Conservation (phyloP, 2,797 vertebrate genomes). For the Chrosomus eos region DNA sequence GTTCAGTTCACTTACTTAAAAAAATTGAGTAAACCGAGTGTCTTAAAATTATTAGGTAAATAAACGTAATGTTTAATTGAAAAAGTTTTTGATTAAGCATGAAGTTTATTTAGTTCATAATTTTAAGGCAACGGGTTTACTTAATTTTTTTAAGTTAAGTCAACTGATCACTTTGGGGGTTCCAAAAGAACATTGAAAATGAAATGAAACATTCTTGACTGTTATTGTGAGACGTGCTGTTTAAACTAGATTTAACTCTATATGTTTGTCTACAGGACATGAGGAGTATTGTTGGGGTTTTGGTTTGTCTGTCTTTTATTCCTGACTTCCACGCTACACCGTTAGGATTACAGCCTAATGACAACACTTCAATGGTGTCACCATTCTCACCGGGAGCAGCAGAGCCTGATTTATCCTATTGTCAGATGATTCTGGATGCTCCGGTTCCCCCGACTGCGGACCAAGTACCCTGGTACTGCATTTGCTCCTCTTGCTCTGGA, state of each 20-base stretch:
- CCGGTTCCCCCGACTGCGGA: slow-evolving; percentile 58
- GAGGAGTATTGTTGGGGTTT: background rate
- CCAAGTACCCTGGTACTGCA: slow-evolving; percentile 64
- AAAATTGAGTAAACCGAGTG: too few relatives aligned
- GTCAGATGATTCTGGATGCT: slow-evolving; percentile 62
- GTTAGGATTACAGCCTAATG: background rate
- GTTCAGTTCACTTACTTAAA: too few relatives aligned
- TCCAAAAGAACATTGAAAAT: too few relatives aligned
- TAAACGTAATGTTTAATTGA: too few relatives aligned
- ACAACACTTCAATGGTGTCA: background rate
- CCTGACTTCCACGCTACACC: rapidly evolving
- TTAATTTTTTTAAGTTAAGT: too few relatives aligned
- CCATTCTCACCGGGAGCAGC: background rate
- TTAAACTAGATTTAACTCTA: background rate
- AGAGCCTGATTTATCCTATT: slow-evolving; percentile 49
- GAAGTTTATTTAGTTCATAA: too few relatives aligned
- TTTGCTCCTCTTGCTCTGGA: slow-evolving; percentile 61
- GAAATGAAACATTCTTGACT: background rate
- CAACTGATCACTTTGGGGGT: too few relatives aligned
- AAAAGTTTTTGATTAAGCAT: too few relatives aligned
- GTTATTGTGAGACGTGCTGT: background rate
- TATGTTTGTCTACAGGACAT: background rate
- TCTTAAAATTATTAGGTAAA: too few relatives aligned
- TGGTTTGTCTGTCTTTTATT: background rate
- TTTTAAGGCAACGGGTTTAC: too few relatives aligned